These are phyloP conservation scores for Xenopus laevis DNA, from an alignment of 2,113 vertebrate genomes.

Conservation along the genomic window DNA sequence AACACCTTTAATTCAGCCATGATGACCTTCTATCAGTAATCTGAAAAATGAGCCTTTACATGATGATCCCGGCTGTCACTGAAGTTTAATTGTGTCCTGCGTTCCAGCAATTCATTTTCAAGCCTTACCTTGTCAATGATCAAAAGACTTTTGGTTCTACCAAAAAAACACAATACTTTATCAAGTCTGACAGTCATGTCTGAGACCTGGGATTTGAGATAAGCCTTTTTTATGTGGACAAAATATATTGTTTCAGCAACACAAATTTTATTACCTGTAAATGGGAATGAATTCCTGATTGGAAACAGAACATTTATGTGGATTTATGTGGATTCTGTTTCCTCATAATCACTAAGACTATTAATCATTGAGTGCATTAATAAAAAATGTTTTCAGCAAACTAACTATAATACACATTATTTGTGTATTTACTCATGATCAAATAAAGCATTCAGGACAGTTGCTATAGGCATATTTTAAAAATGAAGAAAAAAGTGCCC, in stretches of 20 bases:
- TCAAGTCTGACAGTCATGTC: constrained; percentile 37
- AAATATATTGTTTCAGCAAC: constrained; percentile 15
- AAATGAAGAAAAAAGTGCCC: too few relatives aligned
- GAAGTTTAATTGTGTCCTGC: constrained; percentile 47
- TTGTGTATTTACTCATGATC: too few relatives aligned
- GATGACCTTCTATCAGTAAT: constrained; percentile 27
- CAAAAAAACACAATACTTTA: constrained; percentile 43
- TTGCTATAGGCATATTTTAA: too few relatives aligned
- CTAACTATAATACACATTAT: too few relatives aligned
- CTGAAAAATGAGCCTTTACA: constrained; percentile 44
- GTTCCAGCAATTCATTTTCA: constrained; percentile 43
- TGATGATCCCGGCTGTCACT: constrained; percentile 33
- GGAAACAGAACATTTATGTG: too few relatives aligned
- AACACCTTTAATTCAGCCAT: constrained; percentile 42
- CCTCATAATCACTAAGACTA: too few relatives aligned
- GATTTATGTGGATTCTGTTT: too few relatives aligned
- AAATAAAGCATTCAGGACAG: too few relatives aligned
- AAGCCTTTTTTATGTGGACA: not conserved
- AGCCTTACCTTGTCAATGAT: constrained; percentile 26
- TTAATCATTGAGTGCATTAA: too few relatives aligned
- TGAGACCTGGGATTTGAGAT: constrained; percentile 36
- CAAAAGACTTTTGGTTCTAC: constrained; percentile 38
- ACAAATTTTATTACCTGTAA: constrained; percentile 11
- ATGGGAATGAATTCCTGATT: not conserved
- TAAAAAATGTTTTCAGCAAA: too few relatives aligned